Percentiles rank a stretch among this genome's conserved stretches.
phyloP scores from a whole-genome alignment of 2,888 invertebrate species.

The Callosobruchus maculatus region DNA sequence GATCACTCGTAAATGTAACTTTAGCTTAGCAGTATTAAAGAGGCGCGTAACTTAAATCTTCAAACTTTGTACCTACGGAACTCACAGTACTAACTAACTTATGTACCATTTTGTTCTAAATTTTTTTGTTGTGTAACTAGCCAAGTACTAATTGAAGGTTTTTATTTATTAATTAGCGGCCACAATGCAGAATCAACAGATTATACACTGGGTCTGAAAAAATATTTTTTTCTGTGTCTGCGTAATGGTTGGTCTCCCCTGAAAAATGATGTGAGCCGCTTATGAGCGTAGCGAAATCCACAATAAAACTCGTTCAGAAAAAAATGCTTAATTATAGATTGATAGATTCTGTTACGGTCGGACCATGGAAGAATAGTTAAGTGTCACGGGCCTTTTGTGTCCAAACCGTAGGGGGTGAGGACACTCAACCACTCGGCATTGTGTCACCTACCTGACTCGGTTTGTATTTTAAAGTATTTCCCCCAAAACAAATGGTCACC shows the following conservation, averaged over 20 bases:
- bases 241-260: not conserved
- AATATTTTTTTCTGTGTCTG: too few species aligned
- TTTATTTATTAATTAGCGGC: too few species aligned
- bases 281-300: constrained; percentile 31
- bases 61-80: too few species aligned
- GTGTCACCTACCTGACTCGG: constrained; percentile 49
- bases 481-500: constrained; percentile 49
- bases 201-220: too few species aligned
- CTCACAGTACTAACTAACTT: too few species aligned
- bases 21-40: too few species aligned
- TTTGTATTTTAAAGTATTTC: constrained; percentile 51
- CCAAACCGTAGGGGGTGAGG: constrained; percentile 38
- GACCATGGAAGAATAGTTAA: constrained; percentile 35
- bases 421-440: constrained; percentile 43
- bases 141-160: too few species aligned
- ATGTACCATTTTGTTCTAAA: too few species aligned
- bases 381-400: constrained; percentile 48
- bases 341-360: constrained; percentile 42
- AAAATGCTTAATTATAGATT: constrained; percentile 46
- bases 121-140: too few species aligned
- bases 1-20: too few species aligned
- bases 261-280: not conserved
- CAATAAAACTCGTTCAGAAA: constrained; percentile 34
- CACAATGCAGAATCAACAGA: too few species aligned
- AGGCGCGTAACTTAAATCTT: too few species aligned